These are phyloP conservation scores for Emydura subglobosa DNA, from an alignment of 2,113 vertebrate species.

Conservation along the genomic window DNA sequence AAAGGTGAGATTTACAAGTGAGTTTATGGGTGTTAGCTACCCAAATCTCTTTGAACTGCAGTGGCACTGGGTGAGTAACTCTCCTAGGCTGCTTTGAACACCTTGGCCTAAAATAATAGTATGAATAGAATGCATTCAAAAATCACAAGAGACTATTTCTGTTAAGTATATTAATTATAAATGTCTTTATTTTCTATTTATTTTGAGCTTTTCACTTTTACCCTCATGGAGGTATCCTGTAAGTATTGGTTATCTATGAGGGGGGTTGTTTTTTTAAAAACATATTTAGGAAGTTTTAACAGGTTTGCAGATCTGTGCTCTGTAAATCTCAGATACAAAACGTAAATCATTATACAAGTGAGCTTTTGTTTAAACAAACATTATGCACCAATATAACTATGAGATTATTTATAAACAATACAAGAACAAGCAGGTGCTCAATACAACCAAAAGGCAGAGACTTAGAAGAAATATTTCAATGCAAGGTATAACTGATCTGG, in stretches of 20 bases:
- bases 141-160: background rate
- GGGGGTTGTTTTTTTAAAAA: background rate
- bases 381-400: background rate
- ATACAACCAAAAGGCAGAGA: background rate
- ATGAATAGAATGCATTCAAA: background rate
- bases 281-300: background rate
- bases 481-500: accelerated
- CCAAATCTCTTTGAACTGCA: conserved; percentile 35
- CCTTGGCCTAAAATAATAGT: background rate
- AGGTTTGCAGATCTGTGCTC: no score
- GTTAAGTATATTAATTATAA: background rate
- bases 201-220: background rate
- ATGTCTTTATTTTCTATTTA: background rate
- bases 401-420: background rate
- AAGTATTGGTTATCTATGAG: background rate
- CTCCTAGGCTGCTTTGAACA: background rate
- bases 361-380: background rate
- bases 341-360: background rate
- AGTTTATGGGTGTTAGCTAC: background rate
- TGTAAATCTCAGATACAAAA: background rate
- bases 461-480: background rate
- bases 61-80: background rate
- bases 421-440: background rate
- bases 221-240: background rate
- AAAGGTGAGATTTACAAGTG: conserved; percentile 3